Conservation (phyloP, 2,888 invertebrate species). For the Eristalinus sepulchralis region DNA sequence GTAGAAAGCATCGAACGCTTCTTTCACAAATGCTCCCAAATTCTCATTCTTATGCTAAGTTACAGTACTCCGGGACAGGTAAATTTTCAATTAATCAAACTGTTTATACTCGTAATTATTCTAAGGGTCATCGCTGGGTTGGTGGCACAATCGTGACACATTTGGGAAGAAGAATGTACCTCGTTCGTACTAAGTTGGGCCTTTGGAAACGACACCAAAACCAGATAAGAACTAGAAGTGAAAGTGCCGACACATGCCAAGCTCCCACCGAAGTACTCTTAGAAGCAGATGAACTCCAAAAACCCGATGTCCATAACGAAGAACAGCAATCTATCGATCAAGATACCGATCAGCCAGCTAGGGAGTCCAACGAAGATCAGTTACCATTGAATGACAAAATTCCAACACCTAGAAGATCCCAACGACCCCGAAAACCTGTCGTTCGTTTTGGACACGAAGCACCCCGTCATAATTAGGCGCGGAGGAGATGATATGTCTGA, state of each 20-base stretch:
- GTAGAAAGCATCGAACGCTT: neutral
- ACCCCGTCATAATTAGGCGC: no score
- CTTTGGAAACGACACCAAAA: neutral
- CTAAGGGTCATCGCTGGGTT: neutral
- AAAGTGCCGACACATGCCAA: neutral
- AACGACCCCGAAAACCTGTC: no score
- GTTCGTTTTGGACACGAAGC: no score
- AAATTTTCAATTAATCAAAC: neutral
- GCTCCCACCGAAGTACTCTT: neutral
- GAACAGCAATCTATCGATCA: no score
- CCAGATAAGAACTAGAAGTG: neutral
- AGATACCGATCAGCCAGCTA: no score
- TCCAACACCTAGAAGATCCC: no score
- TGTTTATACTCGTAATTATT: neutral
- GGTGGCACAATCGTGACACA: no score
- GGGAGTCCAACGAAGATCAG: no score
- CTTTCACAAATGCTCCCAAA: neutral
- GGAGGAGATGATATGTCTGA: no score
- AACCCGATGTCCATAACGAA: no score
- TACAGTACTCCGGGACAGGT: neutral
- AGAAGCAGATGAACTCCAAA: no score
- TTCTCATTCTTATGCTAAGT: neutral
- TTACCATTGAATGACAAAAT: no score
- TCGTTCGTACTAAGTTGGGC: neutral
- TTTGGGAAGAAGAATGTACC: neutral